Evolutionary conservation across 2,888 invertebrate genomes (phyloP), one percentile per base, ranked within the genome.

Genomic region (Agapostemon virescens): DNA sequence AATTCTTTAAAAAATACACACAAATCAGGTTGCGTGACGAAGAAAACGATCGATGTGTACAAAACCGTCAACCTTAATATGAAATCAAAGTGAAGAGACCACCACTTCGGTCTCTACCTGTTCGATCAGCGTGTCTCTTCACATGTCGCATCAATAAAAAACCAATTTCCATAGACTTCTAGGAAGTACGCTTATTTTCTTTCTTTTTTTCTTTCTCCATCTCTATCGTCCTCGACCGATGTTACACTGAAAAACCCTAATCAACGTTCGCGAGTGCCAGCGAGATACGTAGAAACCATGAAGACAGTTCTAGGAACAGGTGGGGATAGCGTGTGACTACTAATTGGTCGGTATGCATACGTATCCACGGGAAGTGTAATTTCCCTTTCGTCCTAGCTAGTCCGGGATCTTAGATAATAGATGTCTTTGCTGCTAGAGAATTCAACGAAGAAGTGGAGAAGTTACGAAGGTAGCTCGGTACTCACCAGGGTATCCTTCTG

Each of bases 401-500:
- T 26, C 6, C 26, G 26, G 55, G 23, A 9, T 49, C 20, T 49
- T 40, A 15, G 40, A 3, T 49, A 49, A 49, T n/a, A n/a, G 49
- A 49, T 49, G 49, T n/a, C 15, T 15, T 15, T 55, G 23, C 52
- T 26, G 13, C 23, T 23, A 23, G 23, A 55, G 4, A 11, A 13
- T 52, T 52, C 52, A 23, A 23, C 13, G 52, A 13, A 55, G 26
- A 55, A 55, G 6, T 26, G 55, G 58, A 20, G 20, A 33, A 17
- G n/a, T n/a, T n/a, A 7, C 30, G 17, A 7, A 58, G 36, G 15
- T n/a, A 69, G 17, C 38, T 52, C 20, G 40, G 55, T 45, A 90
- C 92, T 92, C 74, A 93, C 94, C 94, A 80, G 93, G 93, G 88
- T 93, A 94, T 81, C 93, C 93, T 86, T 93, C 93, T 38, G 94